Percentiles rank a stretch among this genome's conserved stretches.
Conservation (phyloP, 2,113 vertebrate species). For the Forbesichthys agassizii region DNA sequence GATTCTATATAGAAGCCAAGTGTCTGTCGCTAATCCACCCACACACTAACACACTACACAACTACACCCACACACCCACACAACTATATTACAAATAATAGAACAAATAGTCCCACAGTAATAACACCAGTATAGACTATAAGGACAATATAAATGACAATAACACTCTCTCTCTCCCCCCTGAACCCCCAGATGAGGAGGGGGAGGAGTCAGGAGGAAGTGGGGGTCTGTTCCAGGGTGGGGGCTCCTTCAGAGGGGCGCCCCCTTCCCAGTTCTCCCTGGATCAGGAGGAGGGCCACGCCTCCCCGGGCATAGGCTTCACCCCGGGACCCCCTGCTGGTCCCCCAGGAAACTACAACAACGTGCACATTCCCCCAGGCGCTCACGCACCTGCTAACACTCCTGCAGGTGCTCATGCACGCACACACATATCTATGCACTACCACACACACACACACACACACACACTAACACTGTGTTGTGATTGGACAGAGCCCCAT, state of each 20-base stretch:
- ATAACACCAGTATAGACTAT: too few species aligned
- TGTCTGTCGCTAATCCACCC: too few species aligned
- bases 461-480: background rate
- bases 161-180: background rate
- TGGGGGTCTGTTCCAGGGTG: background rate
- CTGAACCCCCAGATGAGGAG: background rate
- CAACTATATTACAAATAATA: too few species aligned
- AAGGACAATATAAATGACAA: too few species aligned
- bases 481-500: conserved; percentile 69
- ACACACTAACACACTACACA: too few species aligned
- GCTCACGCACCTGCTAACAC: background rate
- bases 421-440: background rate
- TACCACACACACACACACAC: background rate
- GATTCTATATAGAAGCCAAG: too few species aligned
- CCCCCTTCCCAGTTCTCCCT: background rate
- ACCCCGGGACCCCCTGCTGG: background rate
- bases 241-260: background rate
- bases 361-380: background rate
- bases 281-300: background rate
- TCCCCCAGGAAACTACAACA: background rate
- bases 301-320: background rate
- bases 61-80: too few species aligned
- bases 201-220: background rate
- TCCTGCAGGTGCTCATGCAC: background rate
- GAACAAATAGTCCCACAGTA: too few species aligned